Evolutionary conservation across 1,140 invertebrate genomes (phyloP).

Genomic region (Drosophila sproati): DNA sequence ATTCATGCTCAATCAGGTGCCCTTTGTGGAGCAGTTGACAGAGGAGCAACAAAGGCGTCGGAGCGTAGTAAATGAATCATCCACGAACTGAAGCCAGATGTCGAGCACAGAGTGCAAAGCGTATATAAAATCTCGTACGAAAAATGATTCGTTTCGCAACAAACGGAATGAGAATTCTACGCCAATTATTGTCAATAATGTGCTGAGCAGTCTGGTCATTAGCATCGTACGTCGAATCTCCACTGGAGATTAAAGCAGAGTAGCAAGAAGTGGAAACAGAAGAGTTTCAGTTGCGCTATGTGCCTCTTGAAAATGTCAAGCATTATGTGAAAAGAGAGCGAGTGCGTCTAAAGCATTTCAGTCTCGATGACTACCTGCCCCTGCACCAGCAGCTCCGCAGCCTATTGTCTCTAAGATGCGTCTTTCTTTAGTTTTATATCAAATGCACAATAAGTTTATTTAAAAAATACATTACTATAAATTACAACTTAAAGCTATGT

Average conservation of each 20-base stretch:
- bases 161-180: neutral
- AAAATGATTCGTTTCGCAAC: neutral
- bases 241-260: neutral
- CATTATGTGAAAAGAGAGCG: slow-evolving; percentile 31
- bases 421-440: slow-evolving; percentile 41
- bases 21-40: slow-evolving; percentile 44
- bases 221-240: slow-evolving; percentile 16
- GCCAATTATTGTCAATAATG: neutral
- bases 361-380: slow-evolving; percentile 30
- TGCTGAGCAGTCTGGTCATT: slow-evolving; percentile 7
- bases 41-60: slow-evolving; percentile 24
- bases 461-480: slow-evolving; percentile 81
- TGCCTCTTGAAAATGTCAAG: slow-evolving; percentile 39
- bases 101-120: neutral
- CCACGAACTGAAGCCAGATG: neutral
- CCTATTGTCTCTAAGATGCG: neutral
- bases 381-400: neutral
- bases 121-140: slow-evolving; percentile 43
- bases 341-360: slow-evolving; percentile 39
- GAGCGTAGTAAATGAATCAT: slow-evolving; percentile 42
- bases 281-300: neutral
- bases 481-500: slow-evolving; percentile 75
- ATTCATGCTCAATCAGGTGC: slow-evolving; percentile 46
- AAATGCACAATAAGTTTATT: slow-evolving; percentile 81
- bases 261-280: too few species aligned